Conservation (phyloP, 2,888 invertebrate species). For the Cinara cedri region DNA sequence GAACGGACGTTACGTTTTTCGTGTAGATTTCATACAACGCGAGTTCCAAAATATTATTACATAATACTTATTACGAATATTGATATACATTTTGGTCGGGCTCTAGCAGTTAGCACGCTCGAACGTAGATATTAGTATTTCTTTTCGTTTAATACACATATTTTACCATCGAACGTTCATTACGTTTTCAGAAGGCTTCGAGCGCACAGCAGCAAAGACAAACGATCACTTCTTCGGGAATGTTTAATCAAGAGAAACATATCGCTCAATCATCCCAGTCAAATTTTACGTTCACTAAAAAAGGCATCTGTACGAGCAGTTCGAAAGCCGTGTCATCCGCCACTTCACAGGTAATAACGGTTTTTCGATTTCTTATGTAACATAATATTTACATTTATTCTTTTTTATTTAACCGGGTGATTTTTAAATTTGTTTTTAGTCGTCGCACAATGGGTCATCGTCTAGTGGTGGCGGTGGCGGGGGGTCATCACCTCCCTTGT, state of each 20-base stretch:
- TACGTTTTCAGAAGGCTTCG: constrained; percentile 64
- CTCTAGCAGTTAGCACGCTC: too few species aligned
- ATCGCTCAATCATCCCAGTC: constrained; percentile 77
- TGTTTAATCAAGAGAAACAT: constrained; percentile 78
- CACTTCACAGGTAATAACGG: constrained; percentile 59
- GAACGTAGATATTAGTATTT: too few species aligned
- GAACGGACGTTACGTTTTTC: too few species aligned
- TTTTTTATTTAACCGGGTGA: too few species aligned
- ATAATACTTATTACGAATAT: too few species aligned
- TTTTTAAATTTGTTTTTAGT: constrained; percentile 9
- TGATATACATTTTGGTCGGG: too few species aligned
- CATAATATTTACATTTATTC: too few species aligned
- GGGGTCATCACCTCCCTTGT: constrained; percentile 6
- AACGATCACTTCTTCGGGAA: constrained; percentile 79
- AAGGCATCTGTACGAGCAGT: constrained; percentile 72
- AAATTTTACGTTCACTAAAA: constrained; percentile 78
- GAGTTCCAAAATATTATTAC: too few species aligned
- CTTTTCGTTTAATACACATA: too few species aligned
- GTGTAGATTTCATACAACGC: too few species aligned
- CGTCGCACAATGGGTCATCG: constrained; percentile 34
- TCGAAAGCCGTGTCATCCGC: constrained; percentile 63
- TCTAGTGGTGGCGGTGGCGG: neutral
- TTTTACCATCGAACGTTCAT: neutral
- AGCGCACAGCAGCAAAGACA: constrained; percentile 78
- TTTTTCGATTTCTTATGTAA: too few species aligned